A percentile compares a stretch with the other conserved stretches of the same genome.
Conservation (phyloP, 2,888 invertebrate genomes). For the Xestia sexstrigata region DNA sequence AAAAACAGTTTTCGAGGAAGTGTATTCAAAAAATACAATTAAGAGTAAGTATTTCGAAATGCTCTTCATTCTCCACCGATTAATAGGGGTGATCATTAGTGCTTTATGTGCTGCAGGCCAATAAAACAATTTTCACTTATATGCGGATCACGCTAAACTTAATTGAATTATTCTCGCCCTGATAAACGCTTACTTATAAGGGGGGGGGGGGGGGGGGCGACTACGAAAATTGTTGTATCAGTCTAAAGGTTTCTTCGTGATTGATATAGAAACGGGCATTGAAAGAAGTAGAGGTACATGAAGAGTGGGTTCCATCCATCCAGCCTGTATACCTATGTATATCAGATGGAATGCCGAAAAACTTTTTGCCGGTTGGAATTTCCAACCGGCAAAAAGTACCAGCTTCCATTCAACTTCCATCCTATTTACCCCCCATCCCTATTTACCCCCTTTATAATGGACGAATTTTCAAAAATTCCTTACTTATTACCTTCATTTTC, state of each 20-base stretch:
- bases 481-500: neutral
- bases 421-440: neutral
- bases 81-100: slow-evolving; percentile 12
- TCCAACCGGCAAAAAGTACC: neutral
- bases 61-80: neutral
- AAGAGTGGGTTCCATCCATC: neutral
- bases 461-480: neutral
- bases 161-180: slow-evolving; percentile 8
- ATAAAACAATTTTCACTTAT: slow-evolving; percentile 9
- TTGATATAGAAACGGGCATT: neutral
- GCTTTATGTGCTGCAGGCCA: neutral
- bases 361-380: no score
- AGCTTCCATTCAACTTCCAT: neutral
- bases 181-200: neutral
- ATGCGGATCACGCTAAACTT: slow-evolving; percentile 30
- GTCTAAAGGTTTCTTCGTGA: neutral
- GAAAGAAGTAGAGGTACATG: neutral
- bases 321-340: no score
- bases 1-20: no score
- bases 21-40: no score
- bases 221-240: neutral
- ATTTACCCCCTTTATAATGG: neutral
- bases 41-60: neutral
- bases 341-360: no score
- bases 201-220: slow-evolving; percentile 37